phyloP scores from a whole-genome alignment of 2,797 vertebrate genomes.

The Heliangelus exortis region DNA sequence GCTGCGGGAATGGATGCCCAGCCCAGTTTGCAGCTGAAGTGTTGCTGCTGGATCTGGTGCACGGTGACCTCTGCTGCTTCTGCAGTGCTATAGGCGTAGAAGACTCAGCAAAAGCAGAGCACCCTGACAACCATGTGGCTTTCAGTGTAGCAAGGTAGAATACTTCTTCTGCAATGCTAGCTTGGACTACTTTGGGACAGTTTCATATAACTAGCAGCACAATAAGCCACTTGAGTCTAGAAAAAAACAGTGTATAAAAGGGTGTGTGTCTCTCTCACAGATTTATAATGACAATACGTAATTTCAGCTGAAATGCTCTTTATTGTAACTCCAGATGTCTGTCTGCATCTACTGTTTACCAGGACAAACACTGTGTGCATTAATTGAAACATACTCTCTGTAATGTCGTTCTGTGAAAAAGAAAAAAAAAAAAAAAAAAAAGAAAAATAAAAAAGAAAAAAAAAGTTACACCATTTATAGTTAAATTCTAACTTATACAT shows the following conservation, averaged over 20 bases:
- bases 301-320: conserved; percentile 20
- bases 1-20: background rate
- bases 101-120: background rate
- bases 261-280: background rate
- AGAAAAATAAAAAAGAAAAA: too few relatives aligned
- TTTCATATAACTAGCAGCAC: background rate
- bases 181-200: background rate
- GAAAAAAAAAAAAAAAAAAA: background rate
- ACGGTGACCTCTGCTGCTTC: conserved; percentile 70
- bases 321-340: conserved; percentile 38
- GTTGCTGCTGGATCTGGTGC: conserved; percentile 20
- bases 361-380: background rate
- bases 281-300: background rate
- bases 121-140: background rate
- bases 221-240: background rate
- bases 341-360: background rate
- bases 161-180: background rate
- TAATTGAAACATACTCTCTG: background rate
- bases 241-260: background rate
- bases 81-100: background rate
- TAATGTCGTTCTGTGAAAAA: background rate
- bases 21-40: background rate
- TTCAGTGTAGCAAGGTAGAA: background rate
- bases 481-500: background rate
- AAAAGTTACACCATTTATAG: background rate